Evolutionary conservation across 2,888 invertebrate genomes (phyloP).

Genomic region (Camponotus fellah): DNA sequence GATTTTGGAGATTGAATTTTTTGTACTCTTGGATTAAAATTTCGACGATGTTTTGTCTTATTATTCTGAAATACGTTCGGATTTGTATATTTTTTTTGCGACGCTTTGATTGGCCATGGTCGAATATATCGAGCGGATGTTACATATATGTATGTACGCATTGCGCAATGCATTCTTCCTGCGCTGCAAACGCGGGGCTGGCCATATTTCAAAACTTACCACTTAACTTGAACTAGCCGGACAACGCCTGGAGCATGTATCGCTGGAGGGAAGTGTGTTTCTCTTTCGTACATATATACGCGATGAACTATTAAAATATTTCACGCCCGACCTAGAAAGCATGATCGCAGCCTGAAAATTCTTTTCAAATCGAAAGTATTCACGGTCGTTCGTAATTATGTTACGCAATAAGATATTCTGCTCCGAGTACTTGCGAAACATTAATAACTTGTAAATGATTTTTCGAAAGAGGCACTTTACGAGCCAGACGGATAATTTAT

Average conservation of each 20-base stretch:
- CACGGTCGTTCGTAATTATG: neutral
- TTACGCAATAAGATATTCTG: neutral
- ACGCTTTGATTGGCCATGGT: neutral
- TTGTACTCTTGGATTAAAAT: neutral
- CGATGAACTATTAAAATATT: slow-evolving; percentile 64
- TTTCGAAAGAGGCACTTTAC: neutral
- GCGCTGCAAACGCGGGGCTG: slow-evolving; percentile 26
- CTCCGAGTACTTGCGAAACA: neutral
- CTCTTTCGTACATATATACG: slow-evolving; percentile 55
- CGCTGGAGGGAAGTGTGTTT: slow-evolving; percentile 52
- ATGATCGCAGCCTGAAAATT: neutral
- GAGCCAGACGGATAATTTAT: neutral
- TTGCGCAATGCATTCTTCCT: slow-evolving; percentile 12
- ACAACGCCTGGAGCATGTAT: slow-evolving; percentile 58
- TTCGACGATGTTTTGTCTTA: neutral
- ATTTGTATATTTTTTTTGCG: slow-evolving; percentile 15
- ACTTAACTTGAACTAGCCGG: slow-evolving; percentile 73
- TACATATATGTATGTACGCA: neutral
- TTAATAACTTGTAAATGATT: neutral
- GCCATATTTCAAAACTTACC: slow-evolving; percentile 79
- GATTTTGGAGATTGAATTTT: neutral
- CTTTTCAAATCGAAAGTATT: slow-evolving; percentile 15
- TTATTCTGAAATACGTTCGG: neutral
- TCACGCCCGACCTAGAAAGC: slow-evolving; percentile 62
- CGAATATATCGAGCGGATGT: slow-evolving; percentile 3